Evolutionary conservation across 1,140 invertebrate genomes (phyloP), one percentile per base, ranked within the genome.

Genomic region (Musca vetustissima): DNA sequence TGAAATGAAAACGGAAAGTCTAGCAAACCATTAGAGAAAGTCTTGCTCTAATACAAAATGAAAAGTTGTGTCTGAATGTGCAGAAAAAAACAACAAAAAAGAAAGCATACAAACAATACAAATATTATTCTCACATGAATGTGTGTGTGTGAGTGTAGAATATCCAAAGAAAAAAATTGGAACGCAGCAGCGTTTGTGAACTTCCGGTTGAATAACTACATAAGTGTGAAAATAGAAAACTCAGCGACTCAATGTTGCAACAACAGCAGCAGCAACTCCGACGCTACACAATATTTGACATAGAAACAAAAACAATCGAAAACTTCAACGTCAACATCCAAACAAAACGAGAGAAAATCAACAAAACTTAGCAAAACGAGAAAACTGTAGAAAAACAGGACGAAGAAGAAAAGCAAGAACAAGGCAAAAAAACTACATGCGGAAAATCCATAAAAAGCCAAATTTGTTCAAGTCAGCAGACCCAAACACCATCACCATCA

Each of bases 141-240:
- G 36, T 43, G 1, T 43, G 11, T 43, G 36, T 6, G 11, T 2
- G 13, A 43, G 6, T 43, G 36, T 32, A 32, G 3, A 32, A 3
- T 32, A 4, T 21, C 67, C 67, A 65, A 67, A 49, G 48, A 65
- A 69, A 70, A 53, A 74, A 43, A 72, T 72, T 69, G 72, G 73
- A 74, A 76, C 73, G 76, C 74, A 75, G 75, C 78, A 76, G 75
- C 75, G 75, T 78, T 78, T 76, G 76, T 78, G 76, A 74, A 78
- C 76, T 80, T 80, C 77, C 76, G 77, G 78, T 80, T 80, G 77
- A 80, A 79, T 76, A 76, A 79, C 79, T 74, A 79, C 74, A 80
- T 80, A 79, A 79, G 64, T 65, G 47, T 15, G 49, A 69, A 52
- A 43, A 50, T 28, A 11, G 48, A 48, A 24, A 69, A 48, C 32